Conservation (phyloP, 2,797 vertebrate genomes). For the Eremophila alpestris region DNA sequence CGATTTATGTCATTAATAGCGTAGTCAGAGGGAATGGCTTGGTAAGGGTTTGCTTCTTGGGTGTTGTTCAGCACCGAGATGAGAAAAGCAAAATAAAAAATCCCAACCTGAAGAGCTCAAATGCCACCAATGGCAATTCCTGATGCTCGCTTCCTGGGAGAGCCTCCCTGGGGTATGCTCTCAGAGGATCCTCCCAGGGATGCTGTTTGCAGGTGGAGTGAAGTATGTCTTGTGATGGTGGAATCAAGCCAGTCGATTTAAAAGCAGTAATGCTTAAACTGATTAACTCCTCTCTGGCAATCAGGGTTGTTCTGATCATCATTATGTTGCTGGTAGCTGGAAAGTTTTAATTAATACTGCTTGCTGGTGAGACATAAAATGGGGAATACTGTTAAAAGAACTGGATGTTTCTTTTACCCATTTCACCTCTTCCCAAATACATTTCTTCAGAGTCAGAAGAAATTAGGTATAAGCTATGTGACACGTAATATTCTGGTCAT, state of each 20-base stretch:
- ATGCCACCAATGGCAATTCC: neutral
- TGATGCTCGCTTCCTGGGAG: neutral
- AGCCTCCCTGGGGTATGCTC: neutral
- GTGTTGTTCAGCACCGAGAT: neutral
- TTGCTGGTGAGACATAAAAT: neutral
- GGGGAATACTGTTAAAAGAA: neutral
- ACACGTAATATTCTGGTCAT: neutral
- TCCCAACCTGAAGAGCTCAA: neutral
- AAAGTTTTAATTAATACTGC: constrained; percentile 32
- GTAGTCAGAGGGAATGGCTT: neutral
- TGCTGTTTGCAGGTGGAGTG: neutral
- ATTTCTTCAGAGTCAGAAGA: neutral
- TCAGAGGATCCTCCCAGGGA: neutral
- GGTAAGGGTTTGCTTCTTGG: constrained; percentile 15
- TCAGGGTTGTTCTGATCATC: constrained; percentile 30
- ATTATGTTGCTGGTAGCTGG: constrained; percentile 7
- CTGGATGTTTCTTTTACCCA: neutral
- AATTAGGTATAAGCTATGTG: neutral
- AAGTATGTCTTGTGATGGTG: neutral
- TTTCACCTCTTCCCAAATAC: neutral
- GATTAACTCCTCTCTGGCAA: constrained; percentile 35
- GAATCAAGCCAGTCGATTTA: constrained; percentile 16
- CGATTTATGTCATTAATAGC: neutral
- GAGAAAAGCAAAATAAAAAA: neutral
- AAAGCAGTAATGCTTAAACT: constrained; percentile 28